phyloP scores from a whole-genome alignment of 2,113 vertebrate genomes.

The Ibidorhyncha struthersii region DNA sequence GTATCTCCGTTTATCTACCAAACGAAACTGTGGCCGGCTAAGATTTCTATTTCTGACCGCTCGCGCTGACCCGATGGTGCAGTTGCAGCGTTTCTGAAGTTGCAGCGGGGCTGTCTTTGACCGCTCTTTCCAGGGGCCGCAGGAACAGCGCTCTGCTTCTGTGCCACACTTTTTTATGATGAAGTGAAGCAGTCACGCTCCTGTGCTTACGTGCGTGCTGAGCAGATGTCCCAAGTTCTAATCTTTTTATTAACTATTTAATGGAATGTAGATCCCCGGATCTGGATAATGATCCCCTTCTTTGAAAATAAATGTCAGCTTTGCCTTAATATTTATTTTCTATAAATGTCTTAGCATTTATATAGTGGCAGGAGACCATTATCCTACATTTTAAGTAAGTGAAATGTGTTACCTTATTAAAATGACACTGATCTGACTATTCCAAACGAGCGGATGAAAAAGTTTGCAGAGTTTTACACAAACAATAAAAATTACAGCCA shows the following conservation, averaged over 20 bases:
- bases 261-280: slow-evolving; percentile 49
- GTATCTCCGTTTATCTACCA: neutral
- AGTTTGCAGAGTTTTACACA: slow-evolving; percentile 73
- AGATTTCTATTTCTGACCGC: neutral
- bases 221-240: slow-evolving; percentile 14
- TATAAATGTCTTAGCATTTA: slow-evolving; percentile 79
- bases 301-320: slow-evolving; percentile 79
- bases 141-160: neutral
- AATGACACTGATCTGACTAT: slow-evolving; percentile 70
- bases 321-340: slow-evolving; percentile 81
- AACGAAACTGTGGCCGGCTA: neutral
- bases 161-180: neutral
- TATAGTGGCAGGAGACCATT: slow-evolving; percentile 66
- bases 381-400: slow-evolving; percentile 60
- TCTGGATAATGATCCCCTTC: slow-evolving; percentile 71
- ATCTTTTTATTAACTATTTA: slow-evolving; percentile 13
- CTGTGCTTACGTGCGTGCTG: neutral
- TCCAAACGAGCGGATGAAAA: slow-evolving; percentile 58
- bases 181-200: neutral
- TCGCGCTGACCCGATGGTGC: neutral
- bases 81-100: neutral
- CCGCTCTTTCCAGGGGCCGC: neutral
- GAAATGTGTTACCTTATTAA: slow-evolving; percentile 82
- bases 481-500: slow-evolving; percentile 67
- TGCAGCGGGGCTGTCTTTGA: neutral